Evolutionary conservation across 2,113 vertebrate species (phyloP), one percentile per base, ranked within the genome.

Genomic region (Reinhardtius hippoglossoides): DNA sequence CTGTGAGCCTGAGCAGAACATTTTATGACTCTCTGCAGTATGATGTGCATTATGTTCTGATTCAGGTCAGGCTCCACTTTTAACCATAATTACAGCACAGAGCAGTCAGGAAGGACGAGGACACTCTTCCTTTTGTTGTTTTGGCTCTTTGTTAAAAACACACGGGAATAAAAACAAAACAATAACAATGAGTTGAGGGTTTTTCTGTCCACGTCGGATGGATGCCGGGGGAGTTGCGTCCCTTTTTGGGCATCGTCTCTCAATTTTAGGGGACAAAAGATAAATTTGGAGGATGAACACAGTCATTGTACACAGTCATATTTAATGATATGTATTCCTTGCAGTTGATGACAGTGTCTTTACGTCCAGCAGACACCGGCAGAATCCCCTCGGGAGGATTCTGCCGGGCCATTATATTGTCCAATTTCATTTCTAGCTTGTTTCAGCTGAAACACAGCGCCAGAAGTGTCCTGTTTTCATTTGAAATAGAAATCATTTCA

Each of bases 401-500:
- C 31, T 64, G 57, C 63, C 21, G 40, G 46, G 44, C 44, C 15
- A 35, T 26, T 3, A 5, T 61, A 21, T 55, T 35, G 58, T 35
- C 50, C 27, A 67, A 16, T 37, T 50, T 66, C 16, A 70, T 20
- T 61, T 63, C 7, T 21, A 21, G 7, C 15, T 63, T 4, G 0
- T 68, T 76, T 42, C 20, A 55, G 62, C 2, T 40, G 59, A 35
- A 63, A 59, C 20, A 46, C 44, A 10, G 18, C 15, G 18, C 50
- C 57, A 46, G 18, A 50, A 55, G 56, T 18, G 31, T 2, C 46
- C 16, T 16, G n/a, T 5, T 79, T 60, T 37, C 3, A 2, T 67
- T 70, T 80, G 15, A 61, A 80, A 71, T 46, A 37, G 4, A 67
- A 65, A 62, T 55, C 0, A 44, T 40, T 61, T 23, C 5, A 31